Percentiles rank a stretch among this genome's conserved stretches.
phyloP scores from a whole-genome alignment of 2,888 invertebrate species.

The Apamea anceps region DNA sequence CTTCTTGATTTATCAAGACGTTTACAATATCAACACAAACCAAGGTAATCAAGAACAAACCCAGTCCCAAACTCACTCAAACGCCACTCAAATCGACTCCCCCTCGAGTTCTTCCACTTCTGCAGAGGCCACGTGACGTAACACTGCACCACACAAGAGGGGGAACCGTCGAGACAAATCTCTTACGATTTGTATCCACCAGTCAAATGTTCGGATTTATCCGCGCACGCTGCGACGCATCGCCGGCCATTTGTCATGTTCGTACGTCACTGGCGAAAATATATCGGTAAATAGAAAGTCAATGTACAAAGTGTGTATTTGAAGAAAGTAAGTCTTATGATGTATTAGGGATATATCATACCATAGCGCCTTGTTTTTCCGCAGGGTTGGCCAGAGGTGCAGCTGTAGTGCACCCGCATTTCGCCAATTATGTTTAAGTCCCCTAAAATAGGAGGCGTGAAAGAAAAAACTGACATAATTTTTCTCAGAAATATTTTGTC shows the following conservation, averaged over 20 bases:
- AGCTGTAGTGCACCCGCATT: neutral
- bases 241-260: slow-evolving; percentile 50
- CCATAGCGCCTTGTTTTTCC: neutral
- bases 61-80: slow-evolving; percentile 23
- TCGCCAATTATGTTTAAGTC: neutral
- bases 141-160: slow-evolving; percentile 50
- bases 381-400: neutral
- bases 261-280: slow-evolving; percentile 33
- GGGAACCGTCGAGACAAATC: slow-evolving; percentile 49
- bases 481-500: neutral
- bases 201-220: slow-evolving; percentile 57
- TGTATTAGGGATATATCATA: neutral
- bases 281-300: slow-evolving; percentile 41
- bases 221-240: slow-evolving; percentile 48
- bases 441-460: neutral
- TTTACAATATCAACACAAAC: neutral
- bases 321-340: neutral
- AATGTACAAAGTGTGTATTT: slow-evolving; percentile 15
- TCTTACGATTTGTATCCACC: slow-evolving; percentile 61
- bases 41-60: neutral
- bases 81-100: slow-evolving; percentile 20
- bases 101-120: neutral
- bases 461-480: too few relatives aligned
- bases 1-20: neutral
- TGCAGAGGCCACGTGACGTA: slow-evolving; percentile 28